Conservation (phyloP, 2,888 invertebrate genomes). For the Thysanoteuthis rhombus region DNA sequence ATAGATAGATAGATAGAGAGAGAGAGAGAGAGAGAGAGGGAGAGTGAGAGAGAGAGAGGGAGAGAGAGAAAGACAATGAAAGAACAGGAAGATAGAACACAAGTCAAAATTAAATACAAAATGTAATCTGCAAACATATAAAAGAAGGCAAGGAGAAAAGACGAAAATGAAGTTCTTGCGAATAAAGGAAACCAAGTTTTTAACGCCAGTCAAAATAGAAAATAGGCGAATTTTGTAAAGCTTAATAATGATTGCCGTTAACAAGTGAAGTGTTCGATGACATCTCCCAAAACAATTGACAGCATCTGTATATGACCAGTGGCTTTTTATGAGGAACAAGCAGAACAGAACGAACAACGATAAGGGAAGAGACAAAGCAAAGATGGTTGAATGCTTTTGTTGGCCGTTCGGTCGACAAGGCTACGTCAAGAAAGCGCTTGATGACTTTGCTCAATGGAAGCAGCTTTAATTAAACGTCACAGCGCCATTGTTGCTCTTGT, state of each 20-base stretch:
- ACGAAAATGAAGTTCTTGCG: background rate
- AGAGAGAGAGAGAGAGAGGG: no score
- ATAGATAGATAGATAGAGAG: no score
- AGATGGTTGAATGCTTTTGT: background rate
- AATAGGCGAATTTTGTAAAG: background rate
- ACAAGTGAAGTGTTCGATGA: background rate
- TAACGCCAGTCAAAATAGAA: background rate
- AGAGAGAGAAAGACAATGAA: no score
- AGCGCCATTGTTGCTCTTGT: background rate
- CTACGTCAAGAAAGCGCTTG: background rate
- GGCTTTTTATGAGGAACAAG: background rate
- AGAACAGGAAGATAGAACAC: no score
- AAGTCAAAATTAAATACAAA: no score
- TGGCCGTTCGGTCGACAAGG: background rate
- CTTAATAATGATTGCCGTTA: background rate
- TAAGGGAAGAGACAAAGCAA: background rate
- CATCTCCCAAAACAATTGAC: background rate
- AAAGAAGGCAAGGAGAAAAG: no score
- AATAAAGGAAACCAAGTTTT: background rate
- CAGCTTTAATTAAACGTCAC: background rate
- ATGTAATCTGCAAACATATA: no score
- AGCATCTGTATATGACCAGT: background rate
- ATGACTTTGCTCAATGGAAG: background rate
- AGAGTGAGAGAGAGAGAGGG: no score
- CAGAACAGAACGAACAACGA: background rate